Base-by-base conservation (phyloP, 1,140 invertebrate genomes). In the Brachionus calyciflorus region DNA sequence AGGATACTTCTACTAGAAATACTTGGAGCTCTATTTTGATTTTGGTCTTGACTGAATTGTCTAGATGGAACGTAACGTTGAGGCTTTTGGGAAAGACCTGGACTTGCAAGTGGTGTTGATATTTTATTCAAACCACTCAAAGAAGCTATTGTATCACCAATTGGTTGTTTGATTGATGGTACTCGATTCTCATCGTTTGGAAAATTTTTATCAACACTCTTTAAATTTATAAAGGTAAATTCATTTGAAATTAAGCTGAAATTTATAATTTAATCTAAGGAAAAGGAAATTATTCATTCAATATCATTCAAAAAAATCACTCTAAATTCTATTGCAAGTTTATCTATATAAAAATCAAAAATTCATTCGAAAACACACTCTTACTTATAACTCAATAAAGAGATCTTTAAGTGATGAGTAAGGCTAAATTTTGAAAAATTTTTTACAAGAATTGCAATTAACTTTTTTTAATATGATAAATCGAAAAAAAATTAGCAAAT, bases 131-230 rank as follows among this genome's bases (percentile, higher is more conserved):
- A 14, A 24, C 21, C 30, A 14, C 60, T 65, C n/a, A 65, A 10
- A 4, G 33, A 41, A 24, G 37, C 60, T 24, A 65, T 65, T 7
- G 60, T 41, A 14, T 65, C 40, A 24, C 33, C 60, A 17, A 65
- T 41, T n/a, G 60, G 24, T 41, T 41, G 60, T 26, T 65, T 65
- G 21, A 65, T 24, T 21, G 60, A 65, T 19, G 60, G 60, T 21
- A 41, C 6, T 65, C 60, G 37, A 21, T 65, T 65, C 21, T 65
- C 60, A 41, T 65, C 60, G 17, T 65, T 44, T 24, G 37, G 60
- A 65, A 37, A 65, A 44, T 65, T 65, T 65, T 65, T 65, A 24
- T 65, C 60, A 41, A 65, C 60, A 65, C 60, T 65, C 60, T 65
- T 44, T 41, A 41, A 41, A 24, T n/a, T n/a, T n/a, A n/a, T n/a